Percentiles rank a stretch among this genome's conserved stretches.
Conservation (phyloP, 2,888 invertebrate genomes). For the Cerceris rybyensis region DNA sequence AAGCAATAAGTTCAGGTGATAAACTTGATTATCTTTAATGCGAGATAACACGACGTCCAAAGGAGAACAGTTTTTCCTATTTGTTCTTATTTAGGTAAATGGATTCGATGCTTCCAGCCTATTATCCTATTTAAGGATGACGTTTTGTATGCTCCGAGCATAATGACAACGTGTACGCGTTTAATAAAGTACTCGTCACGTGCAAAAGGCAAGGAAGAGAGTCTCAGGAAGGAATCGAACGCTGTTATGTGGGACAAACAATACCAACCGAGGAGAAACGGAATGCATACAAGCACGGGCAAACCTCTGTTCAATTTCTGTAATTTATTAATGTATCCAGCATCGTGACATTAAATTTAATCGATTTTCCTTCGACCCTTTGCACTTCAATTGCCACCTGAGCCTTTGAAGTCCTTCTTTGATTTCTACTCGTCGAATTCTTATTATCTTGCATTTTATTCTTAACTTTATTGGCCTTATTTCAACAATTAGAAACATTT, state of each 20-base stretch:
- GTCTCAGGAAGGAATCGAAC: constrained; percentile 5
- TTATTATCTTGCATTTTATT: too few species aligned
- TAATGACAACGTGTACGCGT: constrained; percentile 2
- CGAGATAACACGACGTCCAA: too few species aligned
- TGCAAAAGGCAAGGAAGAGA: not conserved
- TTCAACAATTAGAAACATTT: too few species aligned
- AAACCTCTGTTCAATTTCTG: not conserved
- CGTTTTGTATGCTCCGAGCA: constrained; percentile 14
- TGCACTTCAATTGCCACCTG: too few species aligned
- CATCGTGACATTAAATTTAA: constrained; percentile 8
- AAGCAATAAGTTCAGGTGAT: too few species aligned
- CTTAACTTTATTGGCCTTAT: too few species aligned
- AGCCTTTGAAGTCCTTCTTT: too few species aligned
- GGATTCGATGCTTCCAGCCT: not conserved
- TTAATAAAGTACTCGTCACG: constrained; percentile 28
- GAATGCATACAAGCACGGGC: not conserved
- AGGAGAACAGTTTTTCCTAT: too few species aligned
- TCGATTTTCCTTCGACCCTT: not conserved
- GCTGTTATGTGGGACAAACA: constrained; percentile 5
- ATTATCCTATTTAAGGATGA: constrained; percentile 9
- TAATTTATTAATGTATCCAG: constrained; percentile 21
- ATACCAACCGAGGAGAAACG: not conserved
- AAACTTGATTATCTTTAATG: too few species aligned
- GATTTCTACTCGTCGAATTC: too few species aligned
- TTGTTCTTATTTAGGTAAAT: too few species aligned